These are phyloP conservation scores for Xiphorhynchus erythropygius DNA, from an alignment of 2,797 vertebrate genomes.

Conservation along the genomic window DNA sequence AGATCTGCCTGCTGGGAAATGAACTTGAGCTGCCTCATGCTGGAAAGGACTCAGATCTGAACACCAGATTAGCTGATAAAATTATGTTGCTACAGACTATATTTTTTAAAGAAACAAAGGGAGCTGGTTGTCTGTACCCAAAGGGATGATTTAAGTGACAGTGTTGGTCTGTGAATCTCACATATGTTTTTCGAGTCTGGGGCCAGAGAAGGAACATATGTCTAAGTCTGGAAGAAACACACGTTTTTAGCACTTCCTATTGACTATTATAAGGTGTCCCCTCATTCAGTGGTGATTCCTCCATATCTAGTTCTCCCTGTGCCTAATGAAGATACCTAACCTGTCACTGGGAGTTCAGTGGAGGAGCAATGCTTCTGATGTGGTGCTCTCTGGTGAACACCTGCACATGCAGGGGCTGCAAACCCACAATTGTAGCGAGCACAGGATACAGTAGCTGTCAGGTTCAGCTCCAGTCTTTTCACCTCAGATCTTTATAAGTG, in stretches of 20 bases:
- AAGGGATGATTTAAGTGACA: background rate
- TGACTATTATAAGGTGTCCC: background rate
- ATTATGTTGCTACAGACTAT: background rate
- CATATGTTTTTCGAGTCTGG: background rate
- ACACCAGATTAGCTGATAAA: constrained; percentile 25
- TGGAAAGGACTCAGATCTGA: constrained; percentile 1
- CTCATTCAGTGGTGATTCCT: background rate
- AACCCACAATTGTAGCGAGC: fast-evolving
- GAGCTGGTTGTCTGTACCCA: background rate
- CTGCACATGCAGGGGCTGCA: background rate
- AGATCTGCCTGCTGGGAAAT: background rate
- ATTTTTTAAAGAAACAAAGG: constrained; percentile 33
- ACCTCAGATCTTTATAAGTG: background rate
- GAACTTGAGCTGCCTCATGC: background rate
- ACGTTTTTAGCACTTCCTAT: background rate
- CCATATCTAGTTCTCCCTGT: background rate
- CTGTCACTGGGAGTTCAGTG: background rate
- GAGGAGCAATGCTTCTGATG: background rate
- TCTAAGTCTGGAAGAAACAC: constrained; percentile 14
- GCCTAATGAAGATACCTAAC: background rate
- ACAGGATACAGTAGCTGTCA: background rate
- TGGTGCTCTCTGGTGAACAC: background rate
- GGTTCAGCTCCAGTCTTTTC: background rate
- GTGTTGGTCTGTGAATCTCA: constrained; percentile 29
- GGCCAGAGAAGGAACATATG: constrained; percentile 35